Percentiles rank a stretch among this genome's conserved stretches.
phyloP scores from a whole-genome alignment of 1,140 invertebrate species.

The Euwallacea fornicatus region DNA sequence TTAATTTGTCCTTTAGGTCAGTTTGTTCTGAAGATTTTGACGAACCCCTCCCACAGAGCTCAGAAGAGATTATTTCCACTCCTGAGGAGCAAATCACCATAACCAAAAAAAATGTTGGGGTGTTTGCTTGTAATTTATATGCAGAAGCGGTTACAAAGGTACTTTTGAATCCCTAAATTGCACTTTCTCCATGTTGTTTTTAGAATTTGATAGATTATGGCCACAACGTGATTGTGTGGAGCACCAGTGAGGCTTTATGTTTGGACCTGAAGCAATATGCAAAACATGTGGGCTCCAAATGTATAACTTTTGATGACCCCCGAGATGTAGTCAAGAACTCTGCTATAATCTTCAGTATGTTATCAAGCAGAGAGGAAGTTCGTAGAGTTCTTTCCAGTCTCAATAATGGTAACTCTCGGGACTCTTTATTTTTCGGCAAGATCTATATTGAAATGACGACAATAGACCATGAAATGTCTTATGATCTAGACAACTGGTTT shows the following conservation, averaged over 20 bases:
- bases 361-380: conserved; percentile 87
- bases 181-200: neutral
- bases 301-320: neutral
- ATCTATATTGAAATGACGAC: conserved; percentile 96
- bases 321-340: conserved; percentile 58
- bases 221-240: conserved; percentile 92
- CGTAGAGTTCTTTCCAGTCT: conserved; percentile 98
- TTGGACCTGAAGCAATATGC: neutral
- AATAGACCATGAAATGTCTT: conserved; percentile 89
- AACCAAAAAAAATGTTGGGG: neutral
- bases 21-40: too few relatives aligned
- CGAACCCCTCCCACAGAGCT: neutral
- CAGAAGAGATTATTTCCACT: neutral
- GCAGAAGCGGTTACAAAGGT: neutral
- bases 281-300: neutral
- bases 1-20: too few relatives aligned
- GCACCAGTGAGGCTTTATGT: conserved; percentile 81
- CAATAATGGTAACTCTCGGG: conserved; percentile 78
- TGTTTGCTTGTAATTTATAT: conserved; percentile 7
- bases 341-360: conserved; percentile 94
- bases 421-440: conserved; percentile 68
- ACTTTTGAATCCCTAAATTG: neutral
- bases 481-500: conserved; percentile 89
- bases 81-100: neutral
- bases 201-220: conserved; percentile 87